phyloP scores from a whole-genome alignment of 1,140 invertebrate species.

The Drosophila paulistorum region DNA sequence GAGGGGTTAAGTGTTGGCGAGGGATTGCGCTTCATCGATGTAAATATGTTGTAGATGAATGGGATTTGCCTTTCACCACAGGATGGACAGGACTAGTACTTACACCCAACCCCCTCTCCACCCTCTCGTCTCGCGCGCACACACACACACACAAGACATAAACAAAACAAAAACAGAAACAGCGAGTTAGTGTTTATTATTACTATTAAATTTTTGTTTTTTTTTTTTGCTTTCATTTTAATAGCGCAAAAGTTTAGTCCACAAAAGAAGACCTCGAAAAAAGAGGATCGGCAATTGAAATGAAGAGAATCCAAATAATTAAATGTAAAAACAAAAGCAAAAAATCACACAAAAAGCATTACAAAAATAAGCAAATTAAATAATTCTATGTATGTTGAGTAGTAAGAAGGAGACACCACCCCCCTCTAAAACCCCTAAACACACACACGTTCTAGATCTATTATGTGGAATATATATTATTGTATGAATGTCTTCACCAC shows the following conservation, averaged over 20 bases:
- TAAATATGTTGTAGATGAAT: constrained; percentile 57
- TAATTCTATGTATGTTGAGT: constrained; percentile 36
- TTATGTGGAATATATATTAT: constrained; percentile 8
- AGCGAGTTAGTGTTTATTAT: constrained; percentile 54
- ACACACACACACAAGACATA: constrained; percentile 30
- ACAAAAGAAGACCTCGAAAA: constrained; percentile 11
- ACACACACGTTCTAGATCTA: constrained; percentile 1
- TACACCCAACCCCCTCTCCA: background rate
- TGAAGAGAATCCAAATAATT: constrained; percentile 18
- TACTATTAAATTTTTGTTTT: constrained; percentile 3
- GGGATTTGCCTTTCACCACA: background rate
- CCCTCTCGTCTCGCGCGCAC: background rate
- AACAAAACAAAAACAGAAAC: constrained; percentile 23
- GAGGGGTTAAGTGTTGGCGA: constrained; percentile 25
- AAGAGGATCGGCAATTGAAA: background rate
- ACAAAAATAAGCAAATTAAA: constrained; percentile 22
- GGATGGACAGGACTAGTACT: background rate
- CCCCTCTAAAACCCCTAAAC: background rate
- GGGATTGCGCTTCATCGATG: constrained; percentile 44
- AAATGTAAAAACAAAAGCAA: constrained; percentile 18
- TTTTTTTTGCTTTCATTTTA: constrained; percentile 42
- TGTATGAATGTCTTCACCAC: constrained; percentile 4
- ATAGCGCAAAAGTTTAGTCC: constrained; percentile 70
- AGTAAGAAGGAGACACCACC: constrained; percentile 5
- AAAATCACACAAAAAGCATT: background rate